Base-by-base conservation (phyloP, 2,113 vertebrate species). In the Boulengerochromis microlepis region DNA sequence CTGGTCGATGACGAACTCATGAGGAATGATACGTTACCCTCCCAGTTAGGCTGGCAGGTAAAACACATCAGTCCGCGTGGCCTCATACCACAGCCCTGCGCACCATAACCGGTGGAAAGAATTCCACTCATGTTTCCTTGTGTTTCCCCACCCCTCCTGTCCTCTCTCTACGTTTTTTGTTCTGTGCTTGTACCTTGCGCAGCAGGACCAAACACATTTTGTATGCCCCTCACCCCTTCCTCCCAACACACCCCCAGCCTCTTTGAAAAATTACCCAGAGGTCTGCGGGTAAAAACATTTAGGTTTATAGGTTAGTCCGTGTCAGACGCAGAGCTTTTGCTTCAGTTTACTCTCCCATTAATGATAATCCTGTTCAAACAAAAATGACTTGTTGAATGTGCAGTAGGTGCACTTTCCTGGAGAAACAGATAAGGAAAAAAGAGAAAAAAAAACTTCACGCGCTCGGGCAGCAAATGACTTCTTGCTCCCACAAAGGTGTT, bases 91-190 rank as follows among this genome's bases (percentile, higher is more conserved):
- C 69, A 90, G 74, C 80, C 54, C 87, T 88, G 10, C 16, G 22
- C 88, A 53, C 88, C 26, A 83, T 64, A 80, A 85, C 89, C 15
- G 26, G 81, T 91, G 94, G 93, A 95, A 95, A 95, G 92, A 95
- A 95, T 94, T 94, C 90, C 92, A 90, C 93, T 93, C 90, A 92
- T 94, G 94, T 95, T 95, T 93, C 94, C 92, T 90, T 57, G 90
- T 83, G 61, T 61, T 84, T 90, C 85, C 82, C 82, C 91, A 53
- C 90, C 94, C 92, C 92, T 90, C 91, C 89, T 90, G 85, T 90
- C 52, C 86, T 90, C 91, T 53, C 90, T 54, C 83, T 31, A 38
- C 10, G 19, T 93, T 92, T 92, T 91, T 92, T 91, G 87, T 91
- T 90, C 87, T 86, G 64, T 82, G 56, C 86, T 87, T 57, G 89